A percentile compares a stretch with the other conserved stretches of the same genome.
phyloP scores from a whole-genome alignment of 2,888 invertebrate species.

The Lacanobia wlatinum region DNA sequence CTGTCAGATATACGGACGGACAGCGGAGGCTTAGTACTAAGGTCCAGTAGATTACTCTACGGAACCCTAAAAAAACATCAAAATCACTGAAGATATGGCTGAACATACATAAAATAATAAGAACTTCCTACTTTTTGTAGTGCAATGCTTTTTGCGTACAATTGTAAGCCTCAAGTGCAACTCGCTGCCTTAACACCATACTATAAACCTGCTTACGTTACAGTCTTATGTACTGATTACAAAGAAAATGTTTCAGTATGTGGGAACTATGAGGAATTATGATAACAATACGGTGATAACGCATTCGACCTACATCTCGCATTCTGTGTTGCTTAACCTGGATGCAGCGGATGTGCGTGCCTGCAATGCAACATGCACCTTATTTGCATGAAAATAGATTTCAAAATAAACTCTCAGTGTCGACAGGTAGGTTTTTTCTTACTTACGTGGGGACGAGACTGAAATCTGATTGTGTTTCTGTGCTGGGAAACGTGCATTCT shows the following conservation, averaged over 20 bases:
- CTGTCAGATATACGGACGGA: too few species aligned
- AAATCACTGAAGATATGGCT: not conserved
- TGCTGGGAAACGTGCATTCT: conserved; percentile 56
- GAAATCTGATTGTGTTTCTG: conserved; percentile 64
- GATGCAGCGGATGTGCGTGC: conserved; percentile 70
- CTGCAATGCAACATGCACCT: conserved; percentile 58
- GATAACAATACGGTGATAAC: conserved; percentile 81
- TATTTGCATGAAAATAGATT: conserved; percentile 50
- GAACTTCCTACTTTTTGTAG: not conserved
- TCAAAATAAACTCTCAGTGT: conserved; percentile 42
- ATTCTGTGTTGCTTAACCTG: conserved; percentile 81
- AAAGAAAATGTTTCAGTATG: conserved; percentile 61
- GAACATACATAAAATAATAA: not conserved
- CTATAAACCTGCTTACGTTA: conserved; percentile 16
- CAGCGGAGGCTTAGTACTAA: too few species aligned
- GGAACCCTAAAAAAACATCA: not conserved
- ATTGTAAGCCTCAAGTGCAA: not conserved
- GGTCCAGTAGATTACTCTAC: too few species aligned
- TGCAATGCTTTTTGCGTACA: not conserved
- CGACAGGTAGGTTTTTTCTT: conserved; percentile 47
- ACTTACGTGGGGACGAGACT: conserved; percentile 43
- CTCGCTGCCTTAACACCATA: not conserved
- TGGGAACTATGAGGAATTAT: conserved; percentile 72
- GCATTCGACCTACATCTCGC: conserved; percentile 77
- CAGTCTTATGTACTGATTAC: conserved; percentile 26